Conservation (phyloP, 2,113 vertebrate genomes). For the Centropristis striata region DNA sequence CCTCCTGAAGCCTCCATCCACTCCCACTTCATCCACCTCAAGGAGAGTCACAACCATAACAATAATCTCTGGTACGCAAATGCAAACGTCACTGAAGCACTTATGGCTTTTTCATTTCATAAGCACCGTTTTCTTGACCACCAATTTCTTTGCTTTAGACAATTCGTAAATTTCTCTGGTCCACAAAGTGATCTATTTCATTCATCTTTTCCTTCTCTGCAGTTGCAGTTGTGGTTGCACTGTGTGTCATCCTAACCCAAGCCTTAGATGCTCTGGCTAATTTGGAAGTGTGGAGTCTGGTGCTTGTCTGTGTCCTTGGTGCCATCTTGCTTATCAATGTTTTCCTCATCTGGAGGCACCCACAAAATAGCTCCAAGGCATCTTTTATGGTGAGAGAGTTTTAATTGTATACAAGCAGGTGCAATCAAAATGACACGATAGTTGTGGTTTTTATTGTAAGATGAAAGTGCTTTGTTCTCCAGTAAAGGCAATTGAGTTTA, state of each 20-base stretch:
- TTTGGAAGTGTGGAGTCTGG: conserved; percentile 80
- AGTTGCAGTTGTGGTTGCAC: conserved; percentile 78
- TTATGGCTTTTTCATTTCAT: not conserved
- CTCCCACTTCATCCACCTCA: conserved; percentile 76
- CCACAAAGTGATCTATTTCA: not conserved
- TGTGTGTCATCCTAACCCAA: conserved; percentile 77
- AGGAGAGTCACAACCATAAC: conserved; percentile 79
- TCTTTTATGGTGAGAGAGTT: conserved; percentile 87
- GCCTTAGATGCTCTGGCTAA: conserved; percentile 74
- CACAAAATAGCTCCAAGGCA: conserved; percentile 85
- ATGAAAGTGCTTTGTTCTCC: too few species aligned
- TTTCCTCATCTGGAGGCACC: conserved; percentile 87
- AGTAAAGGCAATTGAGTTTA: too few species aligned
- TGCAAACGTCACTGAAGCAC: not conserved
- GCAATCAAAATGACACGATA: too few species aligned
- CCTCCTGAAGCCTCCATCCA: conserved; percentile 73
- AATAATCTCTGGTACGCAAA: conserved; percentile 65
- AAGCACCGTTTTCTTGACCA: not conserved
- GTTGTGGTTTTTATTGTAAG: too few species aligned
- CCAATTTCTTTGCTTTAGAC: not conserved
- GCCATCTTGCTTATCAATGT: conserved; percentile 72
- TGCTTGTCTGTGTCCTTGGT: conserved; percentile 72
- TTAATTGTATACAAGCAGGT: not conserved
- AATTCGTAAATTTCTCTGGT: not conserved
- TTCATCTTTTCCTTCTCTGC: conserved; percentile 17